These are phyloP conservation scores for Catajapyx aquilonaris DNA, from an alignment of 1,140 invertebrate species.

Conservation along the genomic window DNA sequence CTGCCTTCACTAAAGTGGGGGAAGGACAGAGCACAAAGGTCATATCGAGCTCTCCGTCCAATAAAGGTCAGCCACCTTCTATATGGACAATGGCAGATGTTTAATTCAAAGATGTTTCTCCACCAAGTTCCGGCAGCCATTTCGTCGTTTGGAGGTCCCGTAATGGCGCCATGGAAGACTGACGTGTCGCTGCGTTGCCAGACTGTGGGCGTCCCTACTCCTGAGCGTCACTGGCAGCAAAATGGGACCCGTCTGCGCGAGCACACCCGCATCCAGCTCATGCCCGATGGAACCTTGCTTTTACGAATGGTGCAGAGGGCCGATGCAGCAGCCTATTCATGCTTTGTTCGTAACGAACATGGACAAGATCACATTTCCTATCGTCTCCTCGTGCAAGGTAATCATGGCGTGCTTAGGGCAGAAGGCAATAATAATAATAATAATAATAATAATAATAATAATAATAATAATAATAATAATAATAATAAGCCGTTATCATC, in stretches of 20 bases:
- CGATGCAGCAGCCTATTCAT: constrained; percentile 21
- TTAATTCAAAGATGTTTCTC: neutral
- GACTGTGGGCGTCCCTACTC: constrained; percentile 20
- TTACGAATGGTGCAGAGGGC: constrained; percentile 25
- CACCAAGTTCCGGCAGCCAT: constrained; percentile 18
- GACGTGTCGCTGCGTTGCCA: constrained; percentile 21
- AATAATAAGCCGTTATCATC: too few species aligned
- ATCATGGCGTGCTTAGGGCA: too few species aligned
- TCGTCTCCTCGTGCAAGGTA: constrained; percentile 1
- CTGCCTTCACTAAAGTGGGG: constrained; percentile 33
- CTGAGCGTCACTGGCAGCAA: constrained; percentile 5
- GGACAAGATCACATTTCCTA: neutral
- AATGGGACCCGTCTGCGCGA: neutral
- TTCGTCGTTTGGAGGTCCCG: constrained; percentile 14
- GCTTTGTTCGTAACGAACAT: neutral
- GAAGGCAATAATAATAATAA: too few species aligned
- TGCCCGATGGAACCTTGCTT: constrained; percentile 25
- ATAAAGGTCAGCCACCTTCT: neutral
- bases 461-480: too few species aligned
- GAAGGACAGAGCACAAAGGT: constrained; percentile 31
- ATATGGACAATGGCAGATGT: too few species aligned
- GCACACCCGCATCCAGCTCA: constrained; percentile 15
- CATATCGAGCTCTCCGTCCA: neutral
- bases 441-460: too few species aligned
- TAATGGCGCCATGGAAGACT: constrained; percentile 16